Conservation (phyloP, 2,113 vertebrate genomes). For the Poicephalus meyeri region DNA sequence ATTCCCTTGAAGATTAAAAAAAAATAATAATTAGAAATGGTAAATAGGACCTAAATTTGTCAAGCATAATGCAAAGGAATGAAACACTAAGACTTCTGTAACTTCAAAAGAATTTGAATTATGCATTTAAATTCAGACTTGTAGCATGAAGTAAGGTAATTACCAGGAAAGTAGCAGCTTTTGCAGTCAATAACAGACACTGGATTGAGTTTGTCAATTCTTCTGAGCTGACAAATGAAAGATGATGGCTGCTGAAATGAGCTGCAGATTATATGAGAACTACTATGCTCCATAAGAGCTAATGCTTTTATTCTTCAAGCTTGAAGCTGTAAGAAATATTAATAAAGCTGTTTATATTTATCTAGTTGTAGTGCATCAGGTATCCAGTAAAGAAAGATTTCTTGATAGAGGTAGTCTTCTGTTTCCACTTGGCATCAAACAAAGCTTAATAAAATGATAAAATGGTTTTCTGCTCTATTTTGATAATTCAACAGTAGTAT, state of each 20-base stretch:
- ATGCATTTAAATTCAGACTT: slow-evolving; percentile 59
- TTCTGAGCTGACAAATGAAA: slow-evolving; percentile 65
- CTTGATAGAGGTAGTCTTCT: slow-evolving; percentile 1
- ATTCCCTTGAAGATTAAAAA: slow-evolving; percentile 14
- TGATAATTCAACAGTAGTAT: slow-evolving; percentile 36
- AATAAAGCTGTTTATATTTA: slow-evolving; percentile 50
- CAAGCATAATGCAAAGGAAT: background rate
- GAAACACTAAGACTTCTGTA: slow-evolving; percentile 8
- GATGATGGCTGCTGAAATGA: slow-evolving; percentile 58
- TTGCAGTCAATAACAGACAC: slow-evolving; percentile 58
- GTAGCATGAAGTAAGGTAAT: slow-evolving; percentile 57
- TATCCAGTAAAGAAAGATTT: slow-evolving; percentile 17
- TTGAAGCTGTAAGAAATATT: slow-evolving; percentile 41
- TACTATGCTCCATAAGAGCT: background rate
- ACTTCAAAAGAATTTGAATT: slow-evolving; percentile 61
- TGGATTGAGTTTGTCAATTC: slow-evolving; percentile 66
- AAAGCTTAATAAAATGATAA: slow-evolving; percentile 38
- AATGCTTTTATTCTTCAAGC: slow-evolving; percentile 55
- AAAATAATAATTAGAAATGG: slow-evolving; percentile 7
- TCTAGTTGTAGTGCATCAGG: background rate
- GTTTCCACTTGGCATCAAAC: slow-evolving; percentile 38
- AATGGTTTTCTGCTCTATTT: slow-evolving; percentile 10
- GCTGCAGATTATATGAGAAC: slow-evolving; percentile 42
- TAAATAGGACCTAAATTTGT: slow-evolving; percentile 40
- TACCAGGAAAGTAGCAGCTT: slow-evolving; percentile 48